Evolutionary conservation across 2,888 invertebrate genomes (phyloP), one percentile per base, ranked within the genome.

Genomic region (Chaetogeoica ovagalla): DNA sequence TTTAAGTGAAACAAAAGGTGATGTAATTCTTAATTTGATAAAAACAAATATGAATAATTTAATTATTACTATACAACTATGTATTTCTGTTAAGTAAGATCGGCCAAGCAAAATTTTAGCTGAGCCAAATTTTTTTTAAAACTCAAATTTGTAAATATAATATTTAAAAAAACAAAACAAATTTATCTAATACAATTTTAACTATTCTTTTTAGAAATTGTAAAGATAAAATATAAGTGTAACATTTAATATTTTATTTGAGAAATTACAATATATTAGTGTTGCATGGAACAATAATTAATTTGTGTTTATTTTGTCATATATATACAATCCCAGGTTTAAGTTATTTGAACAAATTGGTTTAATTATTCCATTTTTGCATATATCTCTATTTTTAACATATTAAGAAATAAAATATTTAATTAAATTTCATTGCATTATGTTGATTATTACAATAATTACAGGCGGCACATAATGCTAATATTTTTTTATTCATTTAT

Each of bases 1-100:
- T n/a, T 79, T 79, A 79, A 79, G 79, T 77, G 70, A 79, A 79
- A 79, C 79, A 71, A 79, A 79, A 79, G 79, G 79, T 79, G 79
- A 79, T 79, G 79, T 79, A 79, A 79, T 79, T 79, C 79, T 79
- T 79, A 79, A 79, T 71, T 71, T 71, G 79, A 70, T 79, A 17
- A 23, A 52, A 55, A 63, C 30, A 11, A 70, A 65, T 71, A 71
- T 79, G 43, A 71, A 70, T 79, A 70, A 79, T 71, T 79, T 71
- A 71, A 79, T 71, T 71, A 77, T 70, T 70, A 79, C 63, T 79
- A 79, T 79, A 79, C 71, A 70, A 71, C 70, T 71, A 79, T 79
- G 57, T 79, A 79, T 71, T 79, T 71, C 79, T 79, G 79, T 79
- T 79, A 79, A 79, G 79, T 71, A 43, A 63, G 68, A 68, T 68